phyloP scores from a whole-genome alignment of 2,797 vertebrate genomes.

The Betta splendens region DNA sequence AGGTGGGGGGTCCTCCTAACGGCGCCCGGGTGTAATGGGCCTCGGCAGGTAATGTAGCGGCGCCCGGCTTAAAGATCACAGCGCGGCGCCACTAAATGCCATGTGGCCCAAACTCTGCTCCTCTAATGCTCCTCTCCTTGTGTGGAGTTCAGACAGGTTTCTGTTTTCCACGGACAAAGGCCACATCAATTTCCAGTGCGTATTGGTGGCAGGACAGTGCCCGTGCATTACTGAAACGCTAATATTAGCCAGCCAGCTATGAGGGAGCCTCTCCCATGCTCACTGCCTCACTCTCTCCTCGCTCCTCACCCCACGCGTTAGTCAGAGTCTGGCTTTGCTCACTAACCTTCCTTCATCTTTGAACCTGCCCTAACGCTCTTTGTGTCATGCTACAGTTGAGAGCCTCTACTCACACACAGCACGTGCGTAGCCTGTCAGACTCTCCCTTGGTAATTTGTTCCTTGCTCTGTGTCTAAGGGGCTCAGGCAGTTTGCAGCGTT shows the following conservation, averaged over 20 bases:
- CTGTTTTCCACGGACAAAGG: too few relatives aligned
- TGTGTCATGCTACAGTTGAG: constrained; percentile 19
- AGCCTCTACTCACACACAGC: not conserved
- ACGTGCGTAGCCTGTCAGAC: constrained; percentile 3
- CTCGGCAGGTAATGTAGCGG: constrained; percentile 52
- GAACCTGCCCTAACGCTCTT: constrained; percentile 19
- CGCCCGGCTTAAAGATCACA: constrained; percentile 32
- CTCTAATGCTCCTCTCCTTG: constrained; percentile 12
- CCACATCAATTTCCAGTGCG: constrained; percentile 34
- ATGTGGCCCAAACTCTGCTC: constrained; percentile 14
- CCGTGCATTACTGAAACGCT: constrained; percentile 36
- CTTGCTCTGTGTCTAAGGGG: not conserved
- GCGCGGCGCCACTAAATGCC: constrained; percentile 47
- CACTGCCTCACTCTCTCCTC: constrained; percentile 45
- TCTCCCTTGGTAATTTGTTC: constrained; percentile 9
- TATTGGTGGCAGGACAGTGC: constrained; percentile 23
- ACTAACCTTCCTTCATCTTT: constrained; percentile 43
- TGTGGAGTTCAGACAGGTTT: constrained; percentile 12
- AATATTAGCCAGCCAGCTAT: constrained; percentile 60
- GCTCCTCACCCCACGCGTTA: constrained; percentile 33
- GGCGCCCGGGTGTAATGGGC: constrained; percentile 52
- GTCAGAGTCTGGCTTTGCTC: constrained; percentile 27
- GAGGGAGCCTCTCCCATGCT: constrained; percentile 45
- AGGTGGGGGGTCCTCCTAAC: constrained; percentile 42
- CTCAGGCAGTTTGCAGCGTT: constrained; percentile 7